Conservation (phyloP, 1,140 invertebrate species). For the Drosophila nebulosa region DNA sequence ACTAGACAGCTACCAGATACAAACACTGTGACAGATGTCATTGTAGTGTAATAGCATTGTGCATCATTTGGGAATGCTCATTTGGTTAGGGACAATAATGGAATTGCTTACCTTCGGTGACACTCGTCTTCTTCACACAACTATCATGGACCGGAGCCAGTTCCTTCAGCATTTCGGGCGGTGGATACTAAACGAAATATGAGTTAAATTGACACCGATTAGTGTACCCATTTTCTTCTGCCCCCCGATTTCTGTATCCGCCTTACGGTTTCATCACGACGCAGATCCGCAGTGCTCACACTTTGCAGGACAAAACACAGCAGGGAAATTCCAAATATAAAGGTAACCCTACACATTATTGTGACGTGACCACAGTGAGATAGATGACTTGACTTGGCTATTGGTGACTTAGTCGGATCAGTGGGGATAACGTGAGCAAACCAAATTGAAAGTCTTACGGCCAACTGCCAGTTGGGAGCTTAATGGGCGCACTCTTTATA, state of each 20-base stretch:
- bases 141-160: constrained; percentile 70
- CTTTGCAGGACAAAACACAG: constrained; percentile 22
- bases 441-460: neutral
- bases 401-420: neutral
- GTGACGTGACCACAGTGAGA: too few relatives aligned
- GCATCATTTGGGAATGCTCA: neutral
- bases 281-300: constrained; percentile 24
- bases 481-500: neutral
- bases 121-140: constrained; percentile 74
- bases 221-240: too few relatives aligned
- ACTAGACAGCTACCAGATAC: neutral
- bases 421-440: constrained; percentile 23
- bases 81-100: neutral
- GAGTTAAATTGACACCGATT: neutral
- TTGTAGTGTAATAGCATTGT: neutral
- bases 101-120: constrained; percentile 63
- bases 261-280: constrained; percentile 54
- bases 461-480: neutral
- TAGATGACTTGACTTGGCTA: neutral
- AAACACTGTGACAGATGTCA: neutral
- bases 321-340: constrained; percentile 46
- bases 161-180: constrained; percentile 62
- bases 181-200: constrained; percentile 58
- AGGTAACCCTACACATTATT: constrained; percentile 1
- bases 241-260: neutral